Base-by-base conservation (phyloP, 2,113 vertebrate species). In the Perognathus longimembris region DNA sequence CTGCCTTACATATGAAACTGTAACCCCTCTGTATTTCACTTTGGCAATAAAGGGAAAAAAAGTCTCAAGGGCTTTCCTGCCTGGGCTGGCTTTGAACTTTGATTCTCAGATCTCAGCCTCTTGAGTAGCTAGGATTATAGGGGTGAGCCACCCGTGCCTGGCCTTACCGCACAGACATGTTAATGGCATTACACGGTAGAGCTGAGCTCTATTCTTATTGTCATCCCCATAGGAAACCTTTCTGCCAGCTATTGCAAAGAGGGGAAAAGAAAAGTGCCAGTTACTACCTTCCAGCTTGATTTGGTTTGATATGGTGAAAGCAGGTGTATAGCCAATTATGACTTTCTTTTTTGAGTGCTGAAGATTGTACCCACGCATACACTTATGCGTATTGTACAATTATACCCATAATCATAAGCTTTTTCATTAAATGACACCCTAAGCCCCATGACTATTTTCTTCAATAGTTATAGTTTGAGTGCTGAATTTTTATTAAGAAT, bases 381-480 rank as follows among this genome's bases (percentile, higher is more conserved):
- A 32, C 12, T 0, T 42, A n/a, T 15, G 15, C 50, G 4, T 54
- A 45, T 54, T 45, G 45, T 45, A 45, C 11, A 11, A 45, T 45
- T 45, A 11, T 45, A 45, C 45, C 11, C 45, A 6, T 45, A 45
- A 45, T 40, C 10, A 75, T 30, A 42, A 8, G 20, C 34, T 63
- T 9, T 80, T 63, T 34, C n/a, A 61, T 21, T 79, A 14, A 79
- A 15, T 14, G 30, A 11, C 17, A 63, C 12, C 57, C 22, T 17
- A 26, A 30, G 57, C 14, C 22, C 26, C 24, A 38, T n/a, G 28
- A 74, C 14, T 88, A 61, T 92, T 76, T 91, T 84, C 73, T 26
- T 69, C 54, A 61, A 91, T 36, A 20, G 74, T 88, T 87, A 92
- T 71, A 59, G 26, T 77, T 79, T 88, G 32, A 73, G 38, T 40